Conservation (phyloP, 2,797 vertebrate genomes). For the Galagoides demidoff region DNA sequence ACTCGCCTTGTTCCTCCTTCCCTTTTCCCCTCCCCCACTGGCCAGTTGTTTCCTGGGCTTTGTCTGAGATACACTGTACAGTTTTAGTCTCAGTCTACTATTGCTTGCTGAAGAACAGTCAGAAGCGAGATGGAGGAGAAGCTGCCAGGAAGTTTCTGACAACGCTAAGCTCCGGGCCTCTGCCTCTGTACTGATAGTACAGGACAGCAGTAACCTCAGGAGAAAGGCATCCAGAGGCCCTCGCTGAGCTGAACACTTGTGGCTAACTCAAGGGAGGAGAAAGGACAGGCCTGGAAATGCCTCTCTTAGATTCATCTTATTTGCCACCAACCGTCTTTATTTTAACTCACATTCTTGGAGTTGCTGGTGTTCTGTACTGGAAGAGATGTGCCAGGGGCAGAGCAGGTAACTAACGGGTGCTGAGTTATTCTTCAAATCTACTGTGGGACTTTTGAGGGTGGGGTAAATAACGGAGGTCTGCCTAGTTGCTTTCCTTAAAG, state of each 20-base stretch:
- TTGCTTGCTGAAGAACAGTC: conserved; percentile 25
- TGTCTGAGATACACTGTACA: conserved; percentile 62
- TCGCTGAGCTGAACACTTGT: conserved; percentile 18
- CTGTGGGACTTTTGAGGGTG: conserved; percentile 36
- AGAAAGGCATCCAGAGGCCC: conserved; percentile 63
- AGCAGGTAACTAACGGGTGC: conserved; percentile 83
- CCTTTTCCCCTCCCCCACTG: conserved; percentile 25
- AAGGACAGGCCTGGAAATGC: conserved; percentile 80
- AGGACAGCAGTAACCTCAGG: conserved; percentile 61
- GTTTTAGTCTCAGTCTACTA: conserved; percentile 49
- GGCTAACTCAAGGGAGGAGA: conserved; percentile 50
- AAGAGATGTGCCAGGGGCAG: conserved; percentile 80
- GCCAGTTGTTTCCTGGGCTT: conserved; percentile 80
- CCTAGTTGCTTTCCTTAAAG: conserved; percentile 72
- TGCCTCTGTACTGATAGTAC: conserved; percentile 72
- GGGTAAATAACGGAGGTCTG: not conserved
- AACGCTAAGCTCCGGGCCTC: conserved; percentile 29
- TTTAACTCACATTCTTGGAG: conserved; percentile 87
- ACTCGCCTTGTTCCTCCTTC: conserved; percentile 66
- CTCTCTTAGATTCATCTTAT: conserved; percentile 84
- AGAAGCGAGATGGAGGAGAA: conserved; percentile 68
- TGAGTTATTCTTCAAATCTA: not conserved
- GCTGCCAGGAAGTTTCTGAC: conserved; percentile 78
- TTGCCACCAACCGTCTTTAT: conserved; percentile 85
- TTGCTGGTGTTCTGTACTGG: conserved; percentile 88